These are phyloP conservation scores for Amniataba percoides DNA, from an alignment of 2,797 vertebrate species.

Conservation along the genomic window DNA sequence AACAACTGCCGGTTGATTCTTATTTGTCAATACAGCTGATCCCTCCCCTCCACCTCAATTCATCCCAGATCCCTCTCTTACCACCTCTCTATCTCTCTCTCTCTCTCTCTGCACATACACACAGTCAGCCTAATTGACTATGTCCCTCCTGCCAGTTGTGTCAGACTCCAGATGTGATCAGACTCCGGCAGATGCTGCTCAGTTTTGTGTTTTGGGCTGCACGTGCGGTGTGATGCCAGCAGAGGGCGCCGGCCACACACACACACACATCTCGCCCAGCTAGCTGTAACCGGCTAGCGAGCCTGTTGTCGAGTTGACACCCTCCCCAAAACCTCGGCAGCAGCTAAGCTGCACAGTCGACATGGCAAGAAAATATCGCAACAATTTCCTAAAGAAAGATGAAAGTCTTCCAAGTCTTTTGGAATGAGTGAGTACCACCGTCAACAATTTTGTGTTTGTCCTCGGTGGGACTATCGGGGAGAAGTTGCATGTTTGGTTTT, in stretches of 20 bases:
- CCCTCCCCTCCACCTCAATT: conserved; percentile 30
- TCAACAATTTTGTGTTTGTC: background rate
- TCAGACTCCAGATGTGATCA: conserved; percentile 60
- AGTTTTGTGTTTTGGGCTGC: conserved; percentile 30
- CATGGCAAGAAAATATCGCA: conserved; percentile 86
- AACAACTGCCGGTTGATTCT: conserved; percentile 44
- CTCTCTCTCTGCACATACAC: background rate
- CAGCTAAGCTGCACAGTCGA: conserved; percentile 85
- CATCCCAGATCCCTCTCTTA: background rate
- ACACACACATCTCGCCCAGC: conserved; percentile 55
- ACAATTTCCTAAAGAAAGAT: conserved; percentile 83
- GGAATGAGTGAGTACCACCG: conserved; percentile 83
- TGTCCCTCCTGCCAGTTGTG: conserved; percentile 28
- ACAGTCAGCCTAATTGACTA: conserved; percentile 44
- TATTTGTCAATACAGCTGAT: conserved; percentile 49
- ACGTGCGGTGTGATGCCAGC: background rate
- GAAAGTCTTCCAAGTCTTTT: conserved; percentile 85
- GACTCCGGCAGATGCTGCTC: conserved; percentile 39
- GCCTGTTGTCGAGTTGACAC: conserved; percentile 78
- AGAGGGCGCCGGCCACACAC: conserved; percentile 52
- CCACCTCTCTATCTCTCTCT: background rate
- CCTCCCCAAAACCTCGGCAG: conserved; percentile 84
- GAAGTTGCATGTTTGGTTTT: conserved; percentile 43
- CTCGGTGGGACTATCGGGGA: background rate
- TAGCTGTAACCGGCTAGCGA: conserved; percentile 81